phyloP scores from a whole-genome alignment of 2,888 invertebrate genomes.

The Hirtodrosophila trivittata region DNA sequence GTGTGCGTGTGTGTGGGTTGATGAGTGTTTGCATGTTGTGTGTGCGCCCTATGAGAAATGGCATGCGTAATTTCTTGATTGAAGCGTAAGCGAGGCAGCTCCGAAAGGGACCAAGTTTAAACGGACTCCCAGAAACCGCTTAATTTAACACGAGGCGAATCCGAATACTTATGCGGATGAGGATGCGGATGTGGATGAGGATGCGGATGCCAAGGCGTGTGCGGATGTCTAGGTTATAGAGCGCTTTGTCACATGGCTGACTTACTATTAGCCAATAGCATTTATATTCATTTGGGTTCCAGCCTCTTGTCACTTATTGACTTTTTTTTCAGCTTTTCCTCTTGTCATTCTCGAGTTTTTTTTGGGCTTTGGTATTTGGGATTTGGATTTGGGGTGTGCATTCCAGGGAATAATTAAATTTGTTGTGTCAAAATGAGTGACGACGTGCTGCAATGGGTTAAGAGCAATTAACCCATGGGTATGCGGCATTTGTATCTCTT shows the following conservation, averaged over 20 bases:
- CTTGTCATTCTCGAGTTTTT: too few relatives aligned
- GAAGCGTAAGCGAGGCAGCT: conserved; percentile 43
- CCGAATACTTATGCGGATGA: conserved; percentile 4
- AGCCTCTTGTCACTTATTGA: conserved; percentile 51
- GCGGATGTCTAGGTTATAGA: conserved; percentile 7
- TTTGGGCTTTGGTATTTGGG: not conserved
- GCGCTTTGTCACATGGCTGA: conserved; percentile 23
- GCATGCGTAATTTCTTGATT: conserved; percentile 65
- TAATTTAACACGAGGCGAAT: conserved; percentile 24
- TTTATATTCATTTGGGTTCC: conserved; percentile 65
- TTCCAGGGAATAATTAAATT: conserved; percentile 38
- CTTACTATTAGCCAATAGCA: conserved; percentile 25
- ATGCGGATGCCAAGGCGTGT: not conserved
- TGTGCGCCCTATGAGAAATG: conserved; percentile 55
- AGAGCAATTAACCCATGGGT: conserved; percentile 50
- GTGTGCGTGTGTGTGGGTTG: conserved; percentile 13
- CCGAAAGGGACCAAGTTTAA: conserved; percentile 11
- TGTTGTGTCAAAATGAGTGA: conserved; percentile 22
- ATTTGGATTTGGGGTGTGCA: not conserved
- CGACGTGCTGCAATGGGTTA: conserved; percentile 39
- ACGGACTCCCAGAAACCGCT: conserved; percentile 24
- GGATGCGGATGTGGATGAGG: not conserved
- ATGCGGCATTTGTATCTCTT: conserved; percentile 18
- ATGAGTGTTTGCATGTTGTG: conserved; percentile 8
- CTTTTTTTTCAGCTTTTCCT: conserved; percentile 10